A percentile compares a stretch with the other conserved stretches of the same genome.
Conservation (phyloP, 2,888 invertebrate species). For the Nomada goodeniana region DNA sequence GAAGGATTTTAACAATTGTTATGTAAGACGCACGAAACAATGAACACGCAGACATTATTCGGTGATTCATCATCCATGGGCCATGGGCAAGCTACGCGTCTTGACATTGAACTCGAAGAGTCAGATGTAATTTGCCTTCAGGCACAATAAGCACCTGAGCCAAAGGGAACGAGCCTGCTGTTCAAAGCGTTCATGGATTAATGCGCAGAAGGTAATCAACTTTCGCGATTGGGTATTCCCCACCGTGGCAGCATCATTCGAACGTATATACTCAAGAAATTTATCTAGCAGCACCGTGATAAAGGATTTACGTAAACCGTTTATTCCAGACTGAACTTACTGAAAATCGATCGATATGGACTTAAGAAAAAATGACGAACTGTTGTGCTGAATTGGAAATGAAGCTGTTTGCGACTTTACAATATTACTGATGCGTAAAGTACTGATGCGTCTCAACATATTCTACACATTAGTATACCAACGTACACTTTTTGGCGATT, state of each 20-base stretch:
- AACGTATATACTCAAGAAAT: constrained; percentile 41
- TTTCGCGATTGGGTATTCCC: constrained; percentile 75
- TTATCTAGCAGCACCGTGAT: constrained; percentile 27
- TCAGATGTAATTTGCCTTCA: constrained; percentile 38
- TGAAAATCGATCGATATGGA: neutral
- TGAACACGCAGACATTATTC: neutral
- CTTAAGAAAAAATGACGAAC: neutral
- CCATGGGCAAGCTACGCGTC: constrained; percentile 15
- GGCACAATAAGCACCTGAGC: constrained; percentile 42
- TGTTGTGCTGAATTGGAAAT: neutral
- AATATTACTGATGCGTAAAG: no score
- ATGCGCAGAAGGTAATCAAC: constrained; percentile 74
- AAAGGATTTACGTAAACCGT: constrained; percentile 37
- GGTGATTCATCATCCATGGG: constrained; percentile 28
- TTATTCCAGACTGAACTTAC: neutral
- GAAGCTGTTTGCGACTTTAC: no score
- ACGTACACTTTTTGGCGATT: no score
- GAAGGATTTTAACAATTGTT: constrained; percentile 4
- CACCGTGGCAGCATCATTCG: constrained; percentile 53
- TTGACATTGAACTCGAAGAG: constrained; percentile 49
- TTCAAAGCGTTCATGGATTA: constrained; percentile 48
- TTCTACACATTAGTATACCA: no score
- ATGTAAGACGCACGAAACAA: constrained; percentile 18
- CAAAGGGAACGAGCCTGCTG: constrained; percentile 41
- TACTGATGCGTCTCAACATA: no score